A percentile compares a stretch with the other conserved stretches of the same genome.
These are phyloP conservation scores for Sterna hirundo DNA, from an alignment of 2,113 vertebrate species.

Conservation along the genomic window DNA sequence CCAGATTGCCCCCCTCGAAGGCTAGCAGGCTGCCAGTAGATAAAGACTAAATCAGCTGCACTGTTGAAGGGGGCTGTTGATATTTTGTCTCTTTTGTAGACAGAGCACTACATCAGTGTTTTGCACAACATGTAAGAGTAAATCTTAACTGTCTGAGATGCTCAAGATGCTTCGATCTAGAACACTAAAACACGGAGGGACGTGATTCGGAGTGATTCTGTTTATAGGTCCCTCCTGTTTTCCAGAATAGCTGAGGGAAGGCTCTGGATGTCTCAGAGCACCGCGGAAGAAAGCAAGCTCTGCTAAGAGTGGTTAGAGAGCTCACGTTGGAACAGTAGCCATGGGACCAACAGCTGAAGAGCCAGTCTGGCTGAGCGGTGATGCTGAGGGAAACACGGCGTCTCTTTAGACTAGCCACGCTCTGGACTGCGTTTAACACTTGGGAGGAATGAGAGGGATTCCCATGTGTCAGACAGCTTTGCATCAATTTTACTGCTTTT, in stretches of 20 bases:
- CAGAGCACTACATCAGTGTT: slow-evolving; percentile 59
- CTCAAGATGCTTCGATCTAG: slow-evolving; percentile 27
- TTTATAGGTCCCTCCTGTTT: neutral
- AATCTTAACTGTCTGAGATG: neutral
- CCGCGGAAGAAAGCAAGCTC: neutral
- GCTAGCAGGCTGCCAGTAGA: neutral
- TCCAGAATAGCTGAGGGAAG: neutral
- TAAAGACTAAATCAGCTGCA: neutral
- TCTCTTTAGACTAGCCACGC: neutral
- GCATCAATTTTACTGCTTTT: neutral
- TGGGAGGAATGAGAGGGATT: slow-evolving; percentile 19
- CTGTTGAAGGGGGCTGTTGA: slow-evolving; percentile 15
- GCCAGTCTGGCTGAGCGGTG: neutral
- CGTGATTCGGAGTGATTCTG: neutral
- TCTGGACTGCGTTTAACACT: slow-evolving; percentile 28
- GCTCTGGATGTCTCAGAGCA: neutral
- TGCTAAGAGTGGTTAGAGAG: neutral
- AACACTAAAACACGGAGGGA: slow-evolving; percentile 53
- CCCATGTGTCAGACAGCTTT: slow-evolving; percentile 27
- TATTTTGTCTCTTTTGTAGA: slow-evolving; percentile 47
- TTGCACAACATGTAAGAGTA: slow-evolving; percentile 40
- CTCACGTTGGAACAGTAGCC: neutral
- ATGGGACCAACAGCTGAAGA: slow-evolving; percentile 38
- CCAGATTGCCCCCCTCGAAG: neutral
- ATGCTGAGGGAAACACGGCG: neutral